Conservation (phyloP, 2,113 vertebrate species). For the Heteronetta atricapilla region DNA sequence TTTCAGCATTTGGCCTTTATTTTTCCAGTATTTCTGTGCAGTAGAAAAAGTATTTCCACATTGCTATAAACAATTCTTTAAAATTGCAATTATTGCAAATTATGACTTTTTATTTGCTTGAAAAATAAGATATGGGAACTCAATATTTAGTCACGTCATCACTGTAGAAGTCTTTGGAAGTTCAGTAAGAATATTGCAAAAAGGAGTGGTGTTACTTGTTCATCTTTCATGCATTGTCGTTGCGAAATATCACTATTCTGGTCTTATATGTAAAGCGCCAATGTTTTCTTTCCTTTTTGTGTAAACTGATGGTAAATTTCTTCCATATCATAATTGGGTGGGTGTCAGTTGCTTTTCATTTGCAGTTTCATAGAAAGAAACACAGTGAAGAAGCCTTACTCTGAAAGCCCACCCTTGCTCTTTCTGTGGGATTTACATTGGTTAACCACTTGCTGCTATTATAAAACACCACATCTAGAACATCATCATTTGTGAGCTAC, state of each 20-base stretch:
- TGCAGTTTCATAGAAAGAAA: constrained; percentile 71
- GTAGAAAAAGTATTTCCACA: neutral
- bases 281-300: constrained; percentile 5
- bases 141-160: neutral
- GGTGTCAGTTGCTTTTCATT: constrained; percentile 68
- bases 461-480: constrained; percentile 64
- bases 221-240: neutral
- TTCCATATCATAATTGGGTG: constrained; percentile 27
- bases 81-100: neutral
- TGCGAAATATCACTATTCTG: neutral
- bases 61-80: neutral
- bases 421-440: constrained; percentile 73
- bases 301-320: constrained; percentile 32
- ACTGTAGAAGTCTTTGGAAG: neutral
- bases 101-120: neutral
- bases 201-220: neutral
- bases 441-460: constrained; percentile 78
- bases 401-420: constrained; percentile 75
- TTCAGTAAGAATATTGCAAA: neutral
- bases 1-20: neutral
- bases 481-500: constrained; percentile 21
- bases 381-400: neutral
- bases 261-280: neutral
- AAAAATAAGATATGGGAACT: neutral
- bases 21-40: neutral